A percentile compares a stretch with the other conserved stretches of the same genome.
These are phyloP conservation scores for Gila robusta DNA, from an alignment of 2,797 vertebrate genomes.

Conservation along the genomic window DNA sequence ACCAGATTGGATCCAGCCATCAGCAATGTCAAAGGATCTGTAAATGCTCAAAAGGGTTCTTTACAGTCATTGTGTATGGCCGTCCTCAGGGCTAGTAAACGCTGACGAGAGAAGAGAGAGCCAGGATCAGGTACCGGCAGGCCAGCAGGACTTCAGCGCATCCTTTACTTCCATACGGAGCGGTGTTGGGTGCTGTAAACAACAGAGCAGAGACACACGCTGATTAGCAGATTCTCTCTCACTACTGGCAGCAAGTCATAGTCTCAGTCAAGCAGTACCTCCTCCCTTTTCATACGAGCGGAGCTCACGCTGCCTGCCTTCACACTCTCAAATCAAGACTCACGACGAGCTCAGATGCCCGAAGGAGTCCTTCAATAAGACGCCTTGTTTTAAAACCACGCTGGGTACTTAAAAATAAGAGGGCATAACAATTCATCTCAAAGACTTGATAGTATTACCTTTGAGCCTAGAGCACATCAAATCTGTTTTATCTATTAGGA, in stretches of 20 bases:
- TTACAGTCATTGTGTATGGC: constrained; percentile 91
- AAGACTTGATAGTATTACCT: neutral
- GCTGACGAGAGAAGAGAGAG: constrained; percentile 93
- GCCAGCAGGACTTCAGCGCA: constrained; percentile 89
- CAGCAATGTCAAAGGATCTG: constrained; percentile 91
- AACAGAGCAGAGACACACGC: constrained; percentile 76
- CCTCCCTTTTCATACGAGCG: constrained; percentile 28
- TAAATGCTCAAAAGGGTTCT: constrained; percentile 90
- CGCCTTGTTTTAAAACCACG: constrained; percentile 7
- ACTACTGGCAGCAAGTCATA: constrained; percentile 56
- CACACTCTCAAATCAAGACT: constrained; percentile 40
- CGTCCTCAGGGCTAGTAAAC: constrained; percentile 91
- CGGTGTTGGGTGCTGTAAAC: constrained; percentile 94
- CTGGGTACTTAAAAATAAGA: constrained; percentile 12
- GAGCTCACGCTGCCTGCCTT: constrained; percentile 38
- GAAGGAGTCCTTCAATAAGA: constrained; percentile 33
- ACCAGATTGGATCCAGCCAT: constrained; percentile 94
- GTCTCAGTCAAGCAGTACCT: constrained; percentile 47
- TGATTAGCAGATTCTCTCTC: constrained; percentile 64
- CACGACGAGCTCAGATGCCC: neutral
- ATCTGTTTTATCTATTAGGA: neutral
- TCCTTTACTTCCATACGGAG: constrained; percentile 93
- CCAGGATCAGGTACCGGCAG: constrained; percentile 94
- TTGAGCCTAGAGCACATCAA: neutral
- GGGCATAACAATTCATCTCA: neutral